Base-by-base conservation (phyloP, 37 sponge, comb jelly and placozoan species). In the Sycon ciliatum region DNA sequence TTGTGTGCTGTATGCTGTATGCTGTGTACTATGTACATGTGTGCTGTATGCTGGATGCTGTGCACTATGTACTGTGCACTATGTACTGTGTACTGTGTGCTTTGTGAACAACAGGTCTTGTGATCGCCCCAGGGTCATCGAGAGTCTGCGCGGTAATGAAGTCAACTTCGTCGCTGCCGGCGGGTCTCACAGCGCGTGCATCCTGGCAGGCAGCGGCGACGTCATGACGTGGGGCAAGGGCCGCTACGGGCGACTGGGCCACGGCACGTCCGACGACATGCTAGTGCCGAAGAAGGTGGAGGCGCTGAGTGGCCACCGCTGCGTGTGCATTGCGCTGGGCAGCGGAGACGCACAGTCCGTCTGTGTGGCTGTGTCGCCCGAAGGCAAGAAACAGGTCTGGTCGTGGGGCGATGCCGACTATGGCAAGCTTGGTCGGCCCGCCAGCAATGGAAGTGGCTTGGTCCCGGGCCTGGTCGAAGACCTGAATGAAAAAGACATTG, bases 371-470 rank as follows among this genome's bases (percentile, higher is more conserved):
- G 67, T 72, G 36, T 62, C 65, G 40, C 85, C 76, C 0, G 69
- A 64, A 34, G 63, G 63, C 7, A 9, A 22, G 9, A n/a, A n/a
- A n/a, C 28, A 49, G 11, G 88, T 84, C 28, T 94, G 81, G 87
- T 84, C 88, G 3, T 94, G 95, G 95, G 95, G 95, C 3, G 95
- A 94, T 54, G 95, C 91, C 6, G 95, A 94, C 76, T 94, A 94
- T 67, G 95, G 95, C 31, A 94, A 94, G 71, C 85, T 94, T 0
- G 95, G 95, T 11, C 65, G 95, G 49, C 91, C 88, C n/a, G 95
- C 88, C 6, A 86, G 86, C 67, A 91, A 89, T 32, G 95, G 95
- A 0, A 81, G 87, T 62, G 84, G 86, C 62, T n/a, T n/a, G n/a
- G 76, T 85, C 2, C 95, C 95, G 0, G 86, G 82, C 76, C 84